Evolutionary conservation across 2,113 vertebrate species (phyloP).

Genomic region (Pyxicephalus adspersus): DNA sequence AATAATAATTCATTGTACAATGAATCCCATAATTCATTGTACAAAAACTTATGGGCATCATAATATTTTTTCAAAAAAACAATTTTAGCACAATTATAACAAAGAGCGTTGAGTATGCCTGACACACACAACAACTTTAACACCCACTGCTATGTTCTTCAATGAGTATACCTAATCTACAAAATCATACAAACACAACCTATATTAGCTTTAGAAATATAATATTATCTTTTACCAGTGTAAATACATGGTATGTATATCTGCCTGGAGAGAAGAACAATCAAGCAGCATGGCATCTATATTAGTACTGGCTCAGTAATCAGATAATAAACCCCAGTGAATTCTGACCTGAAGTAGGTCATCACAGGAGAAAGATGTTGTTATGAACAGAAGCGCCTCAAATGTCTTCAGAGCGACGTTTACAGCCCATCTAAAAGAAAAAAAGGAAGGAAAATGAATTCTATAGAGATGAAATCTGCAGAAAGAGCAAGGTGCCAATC

Average conservation of each 20-base stretch:
- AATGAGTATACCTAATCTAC: no score
- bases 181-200: no score
- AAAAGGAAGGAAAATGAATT: neutral
- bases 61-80: no score
- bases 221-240: no score
- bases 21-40: no score
- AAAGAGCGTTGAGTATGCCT: no score
- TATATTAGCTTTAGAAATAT: no score
- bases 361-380: conserved; percentile 55
- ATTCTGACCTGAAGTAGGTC: conserved; percentile 52
- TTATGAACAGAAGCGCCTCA: conserved; percentile 46
- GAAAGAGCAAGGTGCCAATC: neutral
- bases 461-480: neutral
- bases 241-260: neutral
- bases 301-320: neutral
- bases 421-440: conserved; percentile 49
- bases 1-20: no score
- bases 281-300: neutral
- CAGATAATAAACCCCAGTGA: neutral
- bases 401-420: conserved; percentile 58
- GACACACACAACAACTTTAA: no score
- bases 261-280: neutral
- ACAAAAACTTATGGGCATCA: no score
- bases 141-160: no score
- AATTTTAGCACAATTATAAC: no score